Base-by-base conservation (phyloP, 2,888 invertebrate species). In the Norana najaformis region DNA sequence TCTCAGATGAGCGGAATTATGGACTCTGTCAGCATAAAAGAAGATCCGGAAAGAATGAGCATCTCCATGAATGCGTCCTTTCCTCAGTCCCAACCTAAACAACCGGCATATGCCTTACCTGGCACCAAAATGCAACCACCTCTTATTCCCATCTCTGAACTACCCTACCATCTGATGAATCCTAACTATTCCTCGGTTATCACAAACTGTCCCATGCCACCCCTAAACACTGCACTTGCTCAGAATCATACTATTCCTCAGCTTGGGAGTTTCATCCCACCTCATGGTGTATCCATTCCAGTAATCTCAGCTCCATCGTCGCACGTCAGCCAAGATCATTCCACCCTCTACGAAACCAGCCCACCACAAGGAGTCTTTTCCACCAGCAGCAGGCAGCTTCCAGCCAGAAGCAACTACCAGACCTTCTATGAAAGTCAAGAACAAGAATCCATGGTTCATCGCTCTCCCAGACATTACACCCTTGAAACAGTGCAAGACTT, bases 321-420 rank as follows among this genome's bases (percentile, higher is more conserved):
- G 36, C 37, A 18, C 36, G 11, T 35, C 35, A 16, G 37, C 23
- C 85, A 85, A 20, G 36, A 85, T 85, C 85, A 85, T 85, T 85
- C 85, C 85, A 23, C 85, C 36, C 36, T 85, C 36, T 85, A 85
- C 85, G 85, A 85, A 35, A 85, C 85, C 85, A 85, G 69, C 13
- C 85, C 37, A 18, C 85, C 85, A 36, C 85, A 34, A 30, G 85
- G 37, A 37, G 37, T 85, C 85, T 35, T 5, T 36, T 85, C 85
- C 36, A 53, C 53, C 53, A 1, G 36, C 69, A n/a, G 85, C 85
- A 85, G 85, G 37, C 85, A 85, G 37, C 23, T 85, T 85, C 85
- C 85, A 8, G 20, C 23, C 1, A 85, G 85, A 85, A 8, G 20
- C 85, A 85, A 85, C 0, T 85, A 85, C 37, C 85, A 37, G 85